Conservation (phyloP, 2,888 invertebrate species). For the Anticlea derivata region DNA sequence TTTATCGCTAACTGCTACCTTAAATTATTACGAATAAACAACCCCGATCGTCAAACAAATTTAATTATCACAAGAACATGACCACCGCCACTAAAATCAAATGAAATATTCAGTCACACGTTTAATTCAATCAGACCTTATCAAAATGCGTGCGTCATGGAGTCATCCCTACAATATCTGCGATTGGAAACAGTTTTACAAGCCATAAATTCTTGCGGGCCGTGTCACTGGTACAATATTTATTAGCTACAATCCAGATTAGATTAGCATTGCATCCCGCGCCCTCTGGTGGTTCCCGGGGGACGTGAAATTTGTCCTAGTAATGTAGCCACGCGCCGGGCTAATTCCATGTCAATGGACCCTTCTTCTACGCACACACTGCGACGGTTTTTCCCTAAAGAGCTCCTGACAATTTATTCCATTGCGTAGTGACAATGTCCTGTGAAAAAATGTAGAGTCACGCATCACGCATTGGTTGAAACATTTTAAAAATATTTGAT, state of each 20-base stretch:
- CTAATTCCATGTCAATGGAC: constrained; percentile 76
- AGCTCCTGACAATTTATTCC: neutral
- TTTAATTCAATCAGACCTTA: constrained; percentile 76
- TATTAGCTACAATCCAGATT: constrained; percentile 83
- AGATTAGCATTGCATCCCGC: constrained; percentile 81
- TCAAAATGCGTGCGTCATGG: constrained; percentile 58
- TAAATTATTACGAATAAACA: too few relatives aligned
- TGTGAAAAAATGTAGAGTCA: neutral
- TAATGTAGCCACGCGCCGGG: constrained; percentile 82
- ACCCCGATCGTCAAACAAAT: constrained; percentile 38
- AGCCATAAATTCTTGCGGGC: constrained; percentile 80
- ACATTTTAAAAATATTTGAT: neutral
- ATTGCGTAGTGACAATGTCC: constrained; percentile 7
- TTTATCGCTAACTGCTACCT: too few relatives aligned
- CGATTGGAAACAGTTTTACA: constrained; percentile 84
- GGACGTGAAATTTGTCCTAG: constrained; percentile 78
- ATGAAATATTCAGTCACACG: constrained; percentile 65
- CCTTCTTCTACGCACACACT: constrained; percentile 51
- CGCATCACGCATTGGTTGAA: neutral
- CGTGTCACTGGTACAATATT: constrained; percentile 78
- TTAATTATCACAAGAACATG: constrained; percentile 46
- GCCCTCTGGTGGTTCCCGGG: constrained; percentile 54
- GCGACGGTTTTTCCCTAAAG: neutral
- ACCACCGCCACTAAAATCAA: constrained; percentile 48
- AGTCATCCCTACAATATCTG: constrained; percentile 66